These are phyloP conservation scores for Callospermophilus lateralis DNA, from an alignment of 2,113 vertebrate genomes.

Conservation along the genomic window DNA sequence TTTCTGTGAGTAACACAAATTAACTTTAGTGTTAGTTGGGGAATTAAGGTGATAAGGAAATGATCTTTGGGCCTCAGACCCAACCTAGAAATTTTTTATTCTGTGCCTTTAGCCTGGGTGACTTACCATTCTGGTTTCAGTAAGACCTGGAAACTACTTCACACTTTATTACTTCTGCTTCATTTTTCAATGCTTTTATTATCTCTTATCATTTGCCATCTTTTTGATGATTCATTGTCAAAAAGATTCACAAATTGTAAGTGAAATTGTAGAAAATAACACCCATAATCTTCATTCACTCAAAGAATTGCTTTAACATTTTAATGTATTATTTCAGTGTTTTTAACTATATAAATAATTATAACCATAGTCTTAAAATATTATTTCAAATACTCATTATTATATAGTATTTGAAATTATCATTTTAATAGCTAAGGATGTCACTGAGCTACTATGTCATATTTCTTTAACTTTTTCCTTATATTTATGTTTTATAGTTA, in stretches of 20 bases:
- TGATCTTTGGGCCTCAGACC: not conserved
- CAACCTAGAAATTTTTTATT: not conserved
- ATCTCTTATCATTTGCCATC: no score
- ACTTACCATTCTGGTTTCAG: not conserved
- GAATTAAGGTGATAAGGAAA: not conserved
- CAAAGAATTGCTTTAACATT: not conserved
- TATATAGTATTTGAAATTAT: not conserved
- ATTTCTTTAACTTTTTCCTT: not conserved
- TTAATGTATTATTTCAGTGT: not conserved
- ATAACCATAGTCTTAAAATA: not conserved
- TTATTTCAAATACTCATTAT: not conserved
- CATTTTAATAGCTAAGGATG: not conserved
- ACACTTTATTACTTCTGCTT: not conserved
- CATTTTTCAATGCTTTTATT: not conserved
- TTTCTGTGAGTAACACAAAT: slow-evolving; percentile 30
- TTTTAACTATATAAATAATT: not conserved
- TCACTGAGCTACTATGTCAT: not conserved
- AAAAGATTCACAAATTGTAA: no score
- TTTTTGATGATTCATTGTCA: no score
- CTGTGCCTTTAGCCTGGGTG: not conserved
- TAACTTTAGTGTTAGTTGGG: not conserved
- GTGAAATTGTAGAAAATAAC: not conserved
- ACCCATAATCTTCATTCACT: not conserved
- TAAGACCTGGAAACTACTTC: not conserved
- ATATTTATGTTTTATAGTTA: not conserved